phyloP scores from a whole-genome alignment of 2,797 vertebrate genomes.

The Tragelaphus oryx region DNA sequence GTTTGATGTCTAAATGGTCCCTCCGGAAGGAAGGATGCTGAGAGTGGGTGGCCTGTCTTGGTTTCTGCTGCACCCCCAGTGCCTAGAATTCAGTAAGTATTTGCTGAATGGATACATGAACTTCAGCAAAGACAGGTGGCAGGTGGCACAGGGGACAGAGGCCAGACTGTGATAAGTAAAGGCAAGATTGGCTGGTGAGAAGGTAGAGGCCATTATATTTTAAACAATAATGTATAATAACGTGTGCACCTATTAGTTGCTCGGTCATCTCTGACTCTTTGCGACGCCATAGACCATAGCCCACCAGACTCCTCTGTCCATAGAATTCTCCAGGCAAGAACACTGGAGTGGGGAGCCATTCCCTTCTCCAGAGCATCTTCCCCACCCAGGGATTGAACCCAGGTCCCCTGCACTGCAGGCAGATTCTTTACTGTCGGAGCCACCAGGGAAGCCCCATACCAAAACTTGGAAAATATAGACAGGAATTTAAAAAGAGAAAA shows the following conservation, averaged over 20 bases:
- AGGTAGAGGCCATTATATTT: neutral
- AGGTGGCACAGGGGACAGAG: neutral
- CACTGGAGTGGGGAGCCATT: neutral
- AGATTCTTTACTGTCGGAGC: neutral
- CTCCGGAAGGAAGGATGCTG: neutral
- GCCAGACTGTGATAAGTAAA: neutral
- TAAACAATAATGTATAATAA: neutral
- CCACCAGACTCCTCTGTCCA: neutral
- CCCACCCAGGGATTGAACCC: neutral
- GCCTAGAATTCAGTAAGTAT: neutral
- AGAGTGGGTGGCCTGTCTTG: neutral
- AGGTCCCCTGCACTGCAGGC: neutral
- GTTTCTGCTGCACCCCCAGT: neutral
- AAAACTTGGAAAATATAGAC: conserved; percentile 15
- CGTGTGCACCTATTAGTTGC: neutral
- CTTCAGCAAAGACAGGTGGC: neutral
- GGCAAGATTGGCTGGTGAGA: neutral
- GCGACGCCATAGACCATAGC: too few relatives aligned
- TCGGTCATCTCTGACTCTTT: neutral
- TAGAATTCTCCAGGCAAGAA: neutral
- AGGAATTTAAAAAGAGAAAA: conserved; percentile 1
- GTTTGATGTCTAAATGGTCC: neutral
- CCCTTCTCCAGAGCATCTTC: neutral
- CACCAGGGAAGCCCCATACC: neutral
- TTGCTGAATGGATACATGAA: neutral